Evolutionary conservation across 2,888 invertebrate species (phyloP).

Genomic region (Clanis bilineata): DNA sequence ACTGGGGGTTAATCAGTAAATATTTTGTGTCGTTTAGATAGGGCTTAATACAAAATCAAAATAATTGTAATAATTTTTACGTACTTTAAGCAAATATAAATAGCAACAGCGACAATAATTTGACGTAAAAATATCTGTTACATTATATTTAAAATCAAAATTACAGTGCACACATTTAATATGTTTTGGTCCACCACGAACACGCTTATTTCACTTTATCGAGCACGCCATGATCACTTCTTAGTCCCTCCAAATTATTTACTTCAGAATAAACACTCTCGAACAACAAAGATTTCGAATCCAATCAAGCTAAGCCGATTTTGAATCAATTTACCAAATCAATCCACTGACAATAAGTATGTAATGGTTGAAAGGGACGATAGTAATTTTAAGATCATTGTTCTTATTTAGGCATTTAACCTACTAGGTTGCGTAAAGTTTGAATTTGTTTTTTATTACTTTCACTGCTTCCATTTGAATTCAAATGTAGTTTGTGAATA

Average conservation of each 20-base stretch:
- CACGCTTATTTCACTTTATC: neutral
- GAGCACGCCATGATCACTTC: neutral
- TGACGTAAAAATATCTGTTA: neutral
- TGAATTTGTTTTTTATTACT: neutral
- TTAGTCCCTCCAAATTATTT: neutral
- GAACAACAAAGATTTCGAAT: constrained; percentile 24
- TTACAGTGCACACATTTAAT: constrained; percentile 3
- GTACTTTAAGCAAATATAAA: neutral
- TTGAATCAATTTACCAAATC: constrained; percentile 19
- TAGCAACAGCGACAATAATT: neutral
- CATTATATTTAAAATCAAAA: constrained; percentile 3
- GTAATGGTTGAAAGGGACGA: neutral
- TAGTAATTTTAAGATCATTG: neutral
- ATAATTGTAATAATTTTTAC: neutral
- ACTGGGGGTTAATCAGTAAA: too few species aligned
- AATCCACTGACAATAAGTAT: neutral
- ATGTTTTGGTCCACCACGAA: neutral
- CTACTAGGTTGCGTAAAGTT: neutral
- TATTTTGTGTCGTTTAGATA: too few species aligned
- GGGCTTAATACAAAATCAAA: too few species aligned
- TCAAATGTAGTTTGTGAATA: neutral
- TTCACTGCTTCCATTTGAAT: too few species aligned
- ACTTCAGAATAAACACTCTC: constrained; percentile 20
- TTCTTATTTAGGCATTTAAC: neutral
- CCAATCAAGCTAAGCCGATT: constrained; percentile 32